Conservation (phyloP, 2,797 vertebrate genomes). For the Hyperoplus immaculatus region DNA sequence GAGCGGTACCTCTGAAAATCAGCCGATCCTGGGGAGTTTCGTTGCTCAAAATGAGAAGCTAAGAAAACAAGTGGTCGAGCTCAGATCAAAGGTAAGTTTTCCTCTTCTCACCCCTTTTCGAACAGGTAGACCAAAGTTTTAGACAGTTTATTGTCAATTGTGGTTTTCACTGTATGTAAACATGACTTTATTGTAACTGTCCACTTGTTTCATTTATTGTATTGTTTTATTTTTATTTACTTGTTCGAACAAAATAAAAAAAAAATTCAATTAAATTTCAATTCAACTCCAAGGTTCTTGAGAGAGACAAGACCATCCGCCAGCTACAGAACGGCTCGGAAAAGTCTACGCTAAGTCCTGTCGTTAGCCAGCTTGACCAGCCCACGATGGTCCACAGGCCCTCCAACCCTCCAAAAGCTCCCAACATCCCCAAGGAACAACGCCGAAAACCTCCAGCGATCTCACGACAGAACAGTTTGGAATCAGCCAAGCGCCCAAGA, state of each 20-base stretch:
- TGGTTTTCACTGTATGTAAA: too few species aligned
- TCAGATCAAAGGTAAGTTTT: not conserved
- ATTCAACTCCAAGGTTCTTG: too few species aligned
- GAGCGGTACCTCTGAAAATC: rapidly evolving
- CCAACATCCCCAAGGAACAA: rapidly evolving
- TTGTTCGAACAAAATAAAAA: too few species aligned
- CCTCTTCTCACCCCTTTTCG: not conserved
- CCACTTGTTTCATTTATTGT: too few species aligned
- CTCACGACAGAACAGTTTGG: too few species aligned
- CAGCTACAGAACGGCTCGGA: rapidly evolving
- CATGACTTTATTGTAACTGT: too few species aligned
- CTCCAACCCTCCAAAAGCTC: not conserved
- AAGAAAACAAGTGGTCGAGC: not conserved
- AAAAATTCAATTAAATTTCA: too few species aligned
- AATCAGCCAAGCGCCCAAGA: rapidly evolving
- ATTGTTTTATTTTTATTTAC: too few species aligned
- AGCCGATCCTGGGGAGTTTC: rapidly evolving
- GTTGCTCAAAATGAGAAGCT: rapidly evolving
- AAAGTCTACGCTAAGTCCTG: rapidly evolving
- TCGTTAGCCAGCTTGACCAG: not conserved
- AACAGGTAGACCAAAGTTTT: too few species aligned
- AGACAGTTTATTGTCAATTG: too few species aligned
- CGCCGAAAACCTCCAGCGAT: not conserved
- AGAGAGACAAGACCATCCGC: not conserved
- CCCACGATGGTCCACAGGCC: not conserved